Conservation (phyloP, 2,888 invertebrate species). For the Muscina levida region DNA sequence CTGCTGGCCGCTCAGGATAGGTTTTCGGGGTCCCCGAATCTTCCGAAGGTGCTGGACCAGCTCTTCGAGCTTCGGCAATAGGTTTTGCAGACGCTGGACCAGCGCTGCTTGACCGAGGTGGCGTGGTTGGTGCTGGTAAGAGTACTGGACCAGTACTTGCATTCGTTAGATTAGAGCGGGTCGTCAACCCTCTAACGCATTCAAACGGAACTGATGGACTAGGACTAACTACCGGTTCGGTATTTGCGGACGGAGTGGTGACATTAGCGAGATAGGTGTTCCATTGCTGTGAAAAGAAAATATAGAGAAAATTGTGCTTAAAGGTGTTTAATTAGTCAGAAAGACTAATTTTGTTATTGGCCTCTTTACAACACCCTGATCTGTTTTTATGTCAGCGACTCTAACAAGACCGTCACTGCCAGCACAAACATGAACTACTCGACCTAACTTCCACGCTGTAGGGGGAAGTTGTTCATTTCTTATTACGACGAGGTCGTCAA, state of each 20-base stretch:
- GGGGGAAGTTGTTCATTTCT: slow-evolving; percentile 51
- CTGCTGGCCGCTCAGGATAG: too few relatives aligned
- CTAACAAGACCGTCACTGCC: neutral
- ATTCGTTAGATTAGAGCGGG: neutral
- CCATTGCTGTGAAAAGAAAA: neutral
- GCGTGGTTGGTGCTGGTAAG: too few relatives aligned
- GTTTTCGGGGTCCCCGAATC: too few relatives aligned
- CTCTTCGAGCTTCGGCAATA: too few relatives aligned
- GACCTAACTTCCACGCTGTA: slow-evolving; percentile 68
- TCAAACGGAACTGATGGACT: neutral
- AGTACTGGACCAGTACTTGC: neutral
- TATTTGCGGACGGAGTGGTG: neutral
- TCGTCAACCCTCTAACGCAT: neutral
- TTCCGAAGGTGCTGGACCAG: too few relatives aligned
- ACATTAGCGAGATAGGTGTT: too few relatives aligned
- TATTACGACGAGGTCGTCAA: slow-evolving; percentile 42
- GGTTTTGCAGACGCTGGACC: too few relatives aligned
- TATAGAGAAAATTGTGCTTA: too few relatives aligned
- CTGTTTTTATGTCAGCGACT: neutral
- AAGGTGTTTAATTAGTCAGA: neutral
- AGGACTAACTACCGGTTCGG: neutral
- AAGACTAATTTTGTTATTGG: neutral
- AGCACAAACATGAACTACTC: neutral
- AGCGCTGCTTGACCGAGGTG: too few relatives aligned
- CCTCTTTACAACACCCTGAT: neutral